Base-by-base conservation (phyloP, 2,888 invertebrate species). In the Meghimatium bilineatum region DNA sequence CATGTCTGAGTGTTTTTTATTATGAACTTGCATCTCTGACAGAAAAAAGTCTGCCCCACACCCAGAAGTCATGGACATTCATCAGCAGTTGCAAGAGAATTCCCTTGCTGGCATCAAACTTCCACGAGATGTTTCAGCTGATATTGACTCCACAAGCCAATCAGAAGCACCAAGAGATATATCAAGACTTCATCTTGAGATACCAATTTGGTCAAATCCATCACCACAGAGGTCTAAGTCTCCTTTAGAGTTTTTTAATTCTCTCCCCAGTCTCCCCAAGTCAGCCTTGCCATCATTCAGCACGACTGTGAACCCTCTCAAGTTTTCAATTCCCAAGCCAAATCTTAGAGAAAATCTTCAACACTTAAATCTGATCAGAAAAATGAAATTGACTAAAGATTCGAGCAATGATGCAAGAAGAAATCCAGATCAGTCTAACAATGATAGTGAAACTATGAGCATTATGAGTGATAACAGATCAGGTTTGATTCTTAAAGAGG, bases 341-440 rank as follows among this genome's bases (percentile, higher is more conserved):
- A 77, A 85, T 49, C 86, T 86, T 23, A 87, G 85, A 76, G 71
- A 85, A 81, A 85, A 83, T 72, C 77, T 87, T 26, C 83, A 87
- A 85, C 97, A 97, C 93, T 93, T 97, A 66, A 96, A 96, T 92
- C 96, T 96, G 90, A 94, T 96, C 63, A 85, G 84, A 60, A 87
- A 84, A 77, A 87, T 89, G 0, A 86, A 85, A 32, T 14, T 36
- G n/a, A 81, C 17, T 63, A 63, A n/a, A 29, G 74, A 81, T 44
- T 29, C 49, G 38, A 49, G 78, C 29, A 78, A 29, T 2, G 67
- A 26, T 26, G 38, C 32, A 1, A 23, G 36, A 36, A 34, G n/a
- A 20, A 56, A 71, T 52, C 14, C 12, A 36, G 72, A 81, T 38
- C 56, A 81, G 32, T 69, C 23, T 71, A 74, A 63, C 12, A 81